Percentiles rank a stretch among this genome's conserved stretches.
Conservation (phyloP, 2,113 vertebrate genomes). For the Mesocricetus auratus region DNA sequence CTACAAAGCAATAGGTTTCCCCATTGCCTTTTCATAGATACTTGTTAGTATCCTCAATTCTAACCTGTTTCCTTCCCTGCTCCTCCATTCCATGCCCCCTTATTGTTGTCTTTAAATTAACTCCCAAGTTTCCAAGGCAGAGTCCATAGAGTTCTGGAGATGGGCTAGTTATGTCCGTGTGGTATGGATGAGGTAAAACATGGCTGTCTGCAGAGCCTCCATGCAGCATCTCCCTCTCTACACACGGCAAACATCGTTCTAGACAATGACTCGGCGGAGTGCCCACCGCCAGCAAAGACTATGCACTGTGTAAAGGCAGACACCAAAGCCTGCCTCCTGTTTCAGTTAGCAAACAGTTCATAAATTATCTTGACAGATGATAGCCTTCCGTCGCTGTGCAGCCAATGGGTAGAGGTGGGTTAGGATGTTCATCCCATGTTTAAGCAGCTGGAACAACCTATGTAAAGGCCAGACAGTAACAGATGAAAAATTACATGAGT, state of each 20-base stretch:
- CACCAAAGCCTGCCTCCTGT: neutral
- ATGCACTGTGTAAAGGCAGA: neutral
- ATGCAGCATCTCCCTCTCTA: neutral
- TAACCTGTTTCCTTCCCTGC: neutral
- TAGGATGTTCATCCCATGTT: neutral
- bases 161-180: neutral
- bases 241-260: neutral
- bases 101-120: neutral
- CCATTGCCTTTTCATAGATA: neutral
- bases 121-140: neutral
- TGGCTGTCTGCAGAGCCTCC: neutral
- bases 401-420: neutral
- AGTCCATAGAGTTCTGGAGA: neutral
- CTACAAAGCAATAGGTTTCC: neutral
- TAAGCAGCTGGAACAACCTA: slow-evolving; percentile 26
- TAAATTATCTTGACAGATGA: neutral
- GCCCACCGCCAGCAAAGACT: neutral
- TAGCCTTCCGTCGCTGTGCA: neutral
- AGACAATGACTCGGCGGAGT: rapidly evolving
- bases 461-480: neutral
- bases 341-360: neutral
- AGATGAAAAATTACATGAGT: neutral
- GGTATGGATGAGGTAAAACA: neutral
- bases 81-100: neutral
- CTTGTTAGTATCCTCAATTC: neutral